These are phyloP conservation scores for Eublepharis macularius DNA, from an alignment of 2,113 vertebrate species.

Conservation along the genomic window DNA sequence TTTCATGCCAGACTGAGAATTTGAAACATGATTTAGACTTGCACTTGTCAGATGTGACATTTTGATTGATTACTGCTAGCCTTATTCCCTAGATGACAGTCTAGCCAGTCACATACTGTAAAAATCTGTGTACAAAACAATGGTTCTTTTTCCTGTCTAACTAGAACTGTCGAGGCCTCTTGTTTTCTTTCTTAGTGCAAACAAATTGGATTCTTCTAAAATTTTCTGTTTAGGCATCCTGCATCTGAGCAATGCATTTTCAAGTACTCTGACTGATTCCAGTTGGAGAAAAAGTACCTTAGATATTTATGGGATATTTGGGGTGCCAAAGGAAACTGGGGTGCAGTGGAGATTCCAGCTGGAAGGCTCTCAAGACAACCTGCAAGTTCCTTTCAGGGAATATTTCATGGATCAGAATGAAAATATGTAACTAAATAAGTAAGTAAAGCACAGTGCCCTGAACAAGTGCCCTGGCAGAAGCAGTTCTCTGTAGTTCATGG, in stretches of 20 bases:
- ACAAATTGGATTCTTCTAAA: not conserved
- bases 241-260: slow-evolving; percentile 12
- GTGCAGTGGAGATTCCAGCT: not conserved
- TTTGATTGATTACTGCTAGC: not conserved
- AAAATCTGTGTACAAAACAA: slow-evolving; percentile 22
- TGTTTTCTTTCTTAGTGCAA: not conserved
- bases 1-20: not conserved
- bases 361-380: not conserved
- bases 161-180: fast-evolving
- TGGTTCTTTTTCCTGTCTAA: not conserved
- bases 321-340: not conserved
- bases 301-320: not conserved
- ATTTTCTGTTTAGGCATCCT: not conserved
- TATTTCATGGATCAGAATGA: not conserved
- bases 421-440: not conserved
- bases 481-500: not conserved
- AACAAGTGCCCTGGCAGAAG: not conserved
- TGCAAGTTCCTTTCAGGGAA: not conserved
- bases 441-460: not conserved
- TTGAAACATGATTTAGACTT: not conserved
- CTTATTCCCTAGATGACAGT: not conserved
- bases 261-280: not conserved
- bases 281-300: not conserved
- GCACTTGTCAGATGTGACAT: slow-evolving; percentile 12
- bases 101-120: slow-evolving; percentile 9